Evolutionary conservation across 2,113 vertebrate species (phyloP).

Genomic region (Pelusios castaneus): DNA sequence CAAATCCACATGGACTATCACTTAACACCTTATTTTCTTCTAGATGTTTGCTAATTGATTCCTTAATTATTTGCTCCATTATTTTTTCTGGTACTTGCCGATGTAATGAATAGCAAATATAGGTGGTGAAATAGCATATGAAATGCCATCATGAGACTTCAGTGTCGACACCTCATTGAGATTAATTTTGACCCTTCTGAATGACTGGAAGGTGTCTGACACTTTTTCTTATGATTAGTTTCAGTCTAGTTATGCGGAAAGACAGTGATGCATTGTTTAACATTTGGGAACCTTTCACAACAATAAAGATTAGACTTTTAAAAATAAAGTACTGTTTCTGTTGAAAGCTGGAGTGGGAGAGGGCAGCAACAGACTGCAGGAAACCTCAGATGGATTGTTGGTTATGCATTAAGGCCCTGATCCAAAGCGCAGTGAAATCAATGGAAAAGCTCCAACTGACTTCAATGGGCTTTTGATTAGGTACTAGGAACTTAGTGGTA

Average conservation of each 20-base stretch:
- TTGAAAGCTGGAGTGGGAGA: neutral
- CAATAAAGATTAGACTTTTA: neutral
- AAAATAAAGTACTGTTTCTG: neutral
- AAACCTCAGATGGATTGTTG: neutral
- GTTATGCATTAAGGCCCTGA: neutral
- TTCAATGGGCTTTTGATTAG: neutral
- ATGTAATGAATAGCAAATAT: neutral
- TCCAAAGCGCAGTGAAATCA: neutral
- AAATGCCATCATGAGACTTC: neutral
- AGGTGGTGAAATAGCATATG: no score
- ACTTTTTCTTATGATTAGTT: neutral
- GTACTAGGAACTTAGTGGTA: neutral
- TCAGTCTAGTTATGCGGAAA: neutral
- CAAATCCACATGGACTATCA: no score
- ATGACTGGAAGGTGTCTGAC: neutral
- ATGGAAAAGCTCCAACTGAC: neutral
- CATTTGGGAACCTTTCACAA: neutral
- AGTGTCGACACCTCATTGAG: neutral
- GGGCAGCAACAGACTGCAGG: neutral
- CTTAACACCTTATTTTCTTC: no score
- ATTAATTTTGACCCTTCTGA: neutral
- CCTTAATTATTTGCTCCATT: no score
- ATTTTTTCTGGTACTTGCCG: no score
- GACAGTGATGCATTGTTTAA: rapidly evolving
- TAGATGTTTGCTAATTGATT: no score